A percentile compares a stretch with the other conserved stretches of the same genome.
phyloP scores from a whole-genome alignment of 2,113 vertebrate species.

The Gymnobelideus leadbeateri region DNA sequence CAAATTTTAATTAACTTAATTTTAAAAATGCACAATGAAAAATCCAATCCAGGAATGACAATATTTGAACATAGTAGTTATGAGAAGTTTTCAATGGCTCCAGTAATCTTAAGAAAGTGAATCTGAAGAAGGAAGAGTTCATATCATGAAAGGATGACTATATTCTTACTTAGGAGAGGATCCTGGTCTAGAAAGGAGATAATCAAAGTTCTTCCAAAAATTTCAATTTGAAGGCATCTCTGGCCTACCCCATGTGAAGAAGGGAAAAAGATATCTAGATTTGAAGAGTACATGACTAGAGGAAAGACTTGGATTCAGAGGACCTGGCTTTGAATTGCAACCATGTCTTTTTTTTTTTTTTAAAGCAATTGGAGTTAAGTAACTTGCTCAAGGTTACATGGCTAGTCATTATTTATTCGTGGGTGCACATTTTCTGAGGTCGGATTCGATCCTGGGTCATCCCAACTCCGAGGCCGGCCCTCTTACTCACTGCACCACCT shows the following conservation, averaged over 20 bases:
- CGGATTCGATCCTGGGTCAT: no score
- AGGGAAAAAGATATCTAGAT: background rate
- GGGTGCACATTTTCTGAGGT: no score
- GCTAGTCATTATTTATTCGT: no score
- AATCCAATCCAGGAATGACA: background rate
- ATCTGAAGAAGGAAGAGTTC: background rate
- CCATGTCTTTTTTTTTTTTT: no score
- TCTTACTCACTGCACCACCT: no score
- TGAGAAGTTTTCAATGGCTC: background rate
- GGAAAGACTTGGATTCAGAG: no score
- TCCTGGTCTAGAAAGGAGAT: no score
- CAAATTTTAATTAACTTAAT: slow-evolving; percentile 53
- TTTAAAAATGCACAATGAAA: slow-evolving; percentile 43
- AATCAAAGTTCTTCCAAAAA: background rate
- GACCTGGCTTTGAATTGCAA: no score
- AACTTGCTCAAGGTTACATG: no score
- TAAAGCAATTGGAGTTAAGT: no score
- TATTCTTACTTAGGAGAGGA: background rate
- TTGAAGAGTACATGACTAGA: background rate
- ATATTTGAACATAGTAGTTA: background rate
- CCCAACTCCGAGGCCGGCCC: no score
- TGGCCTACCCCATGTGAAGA: background rate
- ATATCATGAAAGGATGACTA: background rate
- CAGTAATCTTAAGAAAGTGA: background rate
- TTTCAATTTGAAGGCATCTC: background rate